Conservation (phyloP, 2,113 vertebrate species). For the Lichenostomus cassidix region DNA sequence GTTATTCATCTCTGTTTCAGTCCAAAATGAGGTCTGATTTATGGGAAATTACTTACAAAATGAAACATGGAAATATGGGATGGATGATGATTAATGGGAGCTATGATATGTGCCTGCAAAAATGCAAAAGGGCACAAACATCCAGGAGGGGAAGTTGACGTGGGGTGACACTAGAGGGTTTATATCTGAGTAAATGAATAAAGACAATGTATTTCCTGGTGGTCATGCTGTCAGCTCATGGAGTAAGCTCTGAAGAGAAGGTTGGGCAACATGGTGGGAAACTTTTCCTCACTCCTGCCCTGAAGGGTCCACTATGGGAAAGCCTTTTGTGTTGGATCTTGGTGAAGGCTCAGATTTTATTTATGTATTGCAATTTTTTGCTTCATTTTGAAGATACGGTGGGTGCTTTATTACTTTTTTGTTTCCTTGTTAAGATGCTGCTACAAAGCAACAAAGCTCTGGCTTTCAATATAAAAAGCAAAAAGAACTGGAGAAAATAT, state of each 20-base stretch:
- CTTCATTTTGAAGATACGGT: background rate
- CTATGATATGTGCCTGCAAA: conserved; percentile 27
- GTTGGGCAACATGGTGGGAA: background rate
- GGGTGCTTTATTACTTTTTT: background rate
- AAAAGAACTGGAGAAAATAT: background rate
- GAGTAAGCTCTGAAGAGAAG: background rate
- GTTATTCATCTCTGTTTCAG: conserved; percentile 49
- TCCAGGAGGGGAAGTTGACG: background rate
- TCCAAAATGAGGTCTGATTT: conserved; percentile 58
- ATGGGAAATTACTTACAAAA: conserved; percentile 49
- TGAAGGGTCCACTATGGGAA: background rate
- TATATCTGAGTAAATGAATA: background rate
- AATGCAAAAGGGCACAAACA: conserved; percentile 20
- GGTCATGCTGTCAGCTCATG: background rate
- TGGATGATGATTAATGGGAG: conserved; percentile 35
- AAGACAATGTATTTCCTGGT: background rate
- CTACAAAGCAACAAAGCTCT: background rate
- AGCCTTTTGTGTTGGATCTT: background rate
- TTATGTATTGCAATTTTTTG: background rate
- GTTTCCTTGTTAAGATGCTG: background rate
- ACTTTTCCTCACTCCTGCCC: background rate
- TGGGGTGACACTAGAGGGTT: background rate
- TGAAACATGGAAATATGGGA: conserved; percentile 36
- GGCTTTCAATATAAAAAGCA: background rate
- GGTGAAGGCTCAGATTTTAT: background rate